Base-by-base conservation (phyloP, 2,888 invertebrate genomes). In the Girardia tigrina region DNA sequence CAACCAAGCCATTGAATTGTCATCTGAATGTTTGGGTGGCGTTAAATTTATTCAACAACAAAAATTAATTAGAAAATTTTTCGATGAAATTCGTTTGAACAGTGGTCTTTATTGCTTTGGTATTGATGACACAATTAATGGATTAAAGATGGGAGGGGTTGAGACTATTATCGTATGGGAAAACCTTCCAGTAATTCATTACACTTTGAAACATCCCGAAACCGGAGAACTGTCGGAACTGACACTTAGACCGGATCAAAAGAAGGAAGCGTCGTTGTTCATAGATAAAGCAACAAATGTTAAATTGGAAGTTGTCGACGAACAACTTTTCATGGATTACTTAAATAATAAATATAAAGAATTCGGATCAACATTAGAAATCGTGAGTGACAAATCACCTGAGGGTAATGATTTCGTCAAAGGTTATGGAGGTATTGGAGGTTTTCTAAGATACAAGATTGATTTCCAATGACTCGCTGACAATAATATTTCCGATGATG, bases 31-130 rank as follows among this genome's bases (percentile, higher is more conserved):
- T 20, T 87, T 99, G 80, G 93, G 94, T 83, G 97, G 98, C 85
- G 98, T 99, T 77, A 99, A 99, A 87, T 99, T 99, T 82, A 97
- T 99, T 80, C 98, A 99, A 86, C 98, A 98, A 86, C 99, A 99
- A 87, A 98, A 98, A 87, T 89, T 98, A 77, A 99, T 98, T 82
- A 94, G 83, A 36, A 81, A 82, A 73, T 89, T 89, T 81, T 89
- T 89, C 83, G 89, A 89, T 83, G 89, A 89, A 84, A 89, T 89
- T 81, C 88, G 88, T 56, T 56, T 20, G 56, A 56, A 56, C n/a
- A 56, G 20, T 4, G 56, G 56, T 12, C n/a, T 6, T 6, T 56
- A 56, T n/a, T 56, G 71, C 23, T 71, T 8, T 29, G 71, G 71
- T 12, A 29, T 71, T 20, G 71, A 29, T 28, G 28, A 71, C n/a